Percentiles rank a stretch among this genome's conserved stretches.
These are phyloP conservation scores for Acronicta alni DNA, from an alignment of 2,888 invertebrate species.

Conservation along the genomic window DNA sequence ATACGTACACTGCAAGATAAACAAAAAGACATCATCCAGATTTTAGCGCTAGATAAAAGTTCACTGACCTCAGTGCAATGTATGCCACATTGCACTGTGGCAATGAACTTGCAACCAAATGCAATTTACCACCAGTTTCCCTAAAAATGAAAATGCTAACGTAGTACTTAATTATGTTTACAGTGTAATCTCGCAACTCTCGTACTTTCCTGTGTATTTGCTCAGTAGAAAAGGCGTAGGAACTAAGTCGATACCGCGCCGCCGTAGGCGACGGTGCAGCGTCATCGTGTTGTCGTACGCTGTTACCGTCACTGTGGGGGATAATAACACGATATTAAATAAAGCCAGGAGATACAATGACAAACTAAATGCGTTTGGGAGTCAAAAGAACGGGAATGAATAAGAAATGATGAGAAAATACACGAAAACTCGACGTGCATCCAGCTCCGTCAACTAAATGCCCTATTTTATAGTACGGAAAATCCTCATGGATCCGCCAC, in stretches of 20 bases:
- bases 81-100: too few relatives aligned
- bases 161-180: constrained; percentile 2
- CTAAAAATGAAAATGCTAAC: neutral
- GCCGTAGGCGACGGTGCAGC: constrained; percentile 67
- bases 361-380: too few relatives aligned
- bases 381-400: too few relatives aligned
- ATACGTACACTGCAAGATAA: too few relatives aligned
- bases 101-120: too few relatives aligned
- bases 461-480: too few relatives aligned
- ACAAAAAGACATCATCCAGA: too few relatives aligned
- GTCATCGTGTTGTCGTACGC: constrained; percentile 68
- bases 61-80: neutral
- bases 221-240: constrained; percentile 87
- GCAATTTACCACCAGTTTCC: neutral
- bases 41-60: neutral
- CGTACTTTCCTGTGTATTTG: constrained; percentile 78
- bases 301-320: constrained; percentile 47
- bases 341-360: too few relatives aligned
- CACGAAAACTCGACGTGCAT: too few relatives aligned
- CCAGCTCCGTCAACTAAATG: too few relatives aligned
- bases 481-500: too few relatives aligned
- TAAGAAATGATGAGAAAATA: too few relatives aligned
- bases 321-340: neutral
- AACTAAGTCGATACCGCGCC: constrained; percentile 80
- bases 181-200: constrained; percentile 77